These are phyloP conservation scores for Cydia amplana DNA, from an alignment of 1,140 invertebrate genomes.

Conservation along the genomic window DNA sequence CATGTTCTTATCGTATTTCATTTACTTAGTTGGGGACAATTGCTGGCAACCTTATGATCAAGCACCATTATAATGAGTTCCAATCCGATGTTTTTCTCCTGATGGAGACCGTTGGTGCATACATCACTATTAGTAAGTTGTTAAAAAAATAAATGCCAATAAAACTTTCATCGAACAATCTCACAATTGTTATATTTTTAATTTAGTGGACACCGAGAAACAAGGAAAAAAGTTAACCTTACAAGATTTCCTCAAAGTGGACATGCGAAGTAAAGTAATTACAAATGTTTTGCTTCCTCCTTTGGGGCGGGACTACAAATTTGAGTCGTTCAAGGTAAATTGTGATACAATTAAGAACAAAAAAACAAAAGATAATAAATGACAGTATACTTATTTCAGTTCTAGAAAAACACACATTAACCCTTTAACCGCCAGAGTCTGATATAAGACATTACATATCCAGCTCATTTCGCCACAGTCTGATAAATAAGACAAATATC, in stretches of 20 bases:
- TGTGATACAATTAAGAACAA: not conserved
- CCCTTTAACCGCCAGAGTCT: too few species aligned
- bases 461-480: too few species aligned
- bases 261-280: conserved; percentile 85
- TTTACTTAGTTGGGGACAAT: conserved; percentile 82
- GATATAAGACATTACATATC: too few species aligned
- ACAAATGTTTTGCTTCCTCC: conserved; percentile 80
- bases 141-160: not conserved
- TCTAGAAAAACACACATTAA: not conserved
- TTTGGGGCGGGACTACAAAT: conserved; percentile 69
- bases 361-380: not conserved
- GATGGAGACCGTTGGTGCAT: conserved; percentile 83
- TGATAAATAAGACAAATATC: too few species aligned
- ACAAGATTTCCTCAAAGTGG: conserved; percentile 79
- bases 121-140: conserved; percentile 80
- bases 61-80: conserved; percentile 84
- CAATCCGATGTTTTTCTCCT: conserved; percentile 87
- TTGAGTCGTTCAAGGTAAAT: conserved; percentile 81
- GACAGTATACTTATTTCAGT: not conserved
- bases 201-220: not conserved
- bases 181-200: not conserved
- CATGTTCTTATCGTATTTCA: conserved; percentile 40
- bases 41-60: conserved; percentile 88
- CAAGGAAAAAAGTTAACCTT: conserved; percentile 58
- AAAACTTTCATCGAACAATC: not conserved